Percentiles rank a stretch among this genome's conserved stretches.
Evolutionary conservation across 2,113 vertebrate species (phyloP).

Genomic region (Microcebus ravelobensis): DNA sequence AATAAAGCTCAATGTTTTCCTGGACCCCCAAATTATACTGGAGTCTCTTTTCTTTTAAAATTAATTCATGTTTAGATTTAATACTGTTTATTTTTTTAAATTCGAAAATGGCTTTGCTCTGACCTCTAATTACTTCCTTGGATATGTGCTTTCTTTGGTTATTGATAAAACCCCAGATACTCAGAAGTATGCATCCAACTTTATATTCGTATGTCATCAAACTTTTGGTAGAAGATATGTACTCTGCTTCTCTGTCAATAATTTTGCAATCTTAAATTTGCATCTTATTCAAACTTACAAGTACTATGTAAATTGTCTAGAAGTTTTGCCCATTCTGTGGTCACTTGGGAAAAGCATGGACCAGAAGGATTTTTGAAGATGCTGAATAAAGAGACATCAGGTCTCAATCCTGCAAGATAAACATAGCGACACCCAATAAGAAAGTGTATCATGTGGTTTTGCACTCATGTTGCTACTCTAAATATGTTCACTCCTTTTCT

Average conservation of each 20-base stretch:
- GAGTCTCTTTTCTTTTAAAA: slow-evolving; percentile 68
- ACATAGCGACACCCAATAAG: not conserved
- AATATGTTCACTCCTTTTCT: not conserved
- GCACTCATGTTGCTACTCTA: not conserved
- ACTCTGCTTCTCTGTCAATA: not conserved
- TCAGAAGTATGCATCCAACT: not conserved
- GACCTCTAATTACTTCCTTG: slow-evolving; percentile 48
- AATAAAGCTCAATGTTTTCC: slow-evolving; percentile 61
- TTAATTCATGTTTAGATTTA: slow-evolving; percentile 70
- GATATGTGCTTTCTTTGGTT: slow-evolving; percentile 32
- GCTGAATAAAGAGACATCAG: not conserved
- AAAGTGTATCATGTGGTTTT: not conserved
- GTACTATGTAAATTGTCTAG: not conserved
- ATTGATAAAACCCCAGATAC: slow-evolving; percentile 33
- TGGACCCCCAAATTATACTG: slow-evolving; percentile 62
- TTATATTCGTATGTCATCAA: not conserved
- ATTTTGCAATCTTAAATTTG: slow-evolving; percentile 41
- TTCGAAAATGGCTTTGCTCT: slow-evolving; percentile 52
- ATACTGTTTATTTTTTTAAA: slow-evolving; percentile 17
- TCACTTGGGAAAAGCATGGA: not conserved
- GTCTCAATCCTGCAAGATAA: not conserved
- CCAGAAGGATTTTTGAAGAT: not conserved
- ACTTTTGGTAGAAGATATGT: slow-evolving; percentile 22
- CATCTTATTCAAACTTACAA: slow-evolving; percentile 49
- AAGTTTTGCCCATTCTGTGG: not conserved